Evolutionary conservation across 2,888 invertebrate species (phyloP), one percentile per base, ranked within the genome.

Genomic region (Drosophila ustulata): DNA sequence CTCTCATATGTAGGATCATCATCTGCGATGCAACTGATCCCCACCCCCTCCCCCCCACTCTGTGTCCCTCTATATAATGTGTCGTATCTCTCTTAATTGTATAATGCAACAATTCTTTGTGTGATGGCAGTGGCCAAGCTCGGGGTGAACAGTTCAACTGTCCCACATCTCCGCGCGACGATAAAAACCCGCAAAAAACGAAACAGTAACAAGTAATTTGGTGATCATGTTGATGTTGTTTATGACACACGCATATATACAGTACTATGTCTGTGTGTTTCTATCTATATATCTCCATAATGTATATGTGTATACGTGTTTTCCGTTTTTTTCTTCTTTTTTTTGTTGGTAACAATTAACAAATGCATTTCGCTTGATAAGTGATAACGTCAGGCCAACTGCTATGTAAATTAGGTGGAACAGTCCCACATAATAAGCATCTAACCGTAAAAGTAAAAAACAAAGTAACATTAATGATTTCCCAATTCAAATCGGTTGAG

Each of bases 171-270:
- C 34, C 11, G 25, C 37, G 47, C 37, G 34, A 34, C 34, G 11
- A 47, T 28, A 46, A 47, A 37, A 47, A 37, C 25, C 26, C 50
- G 30, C 57, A 59, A 62, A 71, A 57, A 68, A 78, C 34, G 34
- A 80, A 71, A 62, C 63, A 65, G 68, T 65, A 78, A 69, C 69
- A 76, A 76, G 70, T 73, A 81, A 76, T 81, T 76, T 75, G 85
- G 83, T 86, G 86, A 86, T 86, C 82, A 80, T 74, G 73, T 86
- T 80, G 67, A 81, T 75, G 80, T 80, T 75, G 70, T 70, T 74
- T 68, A 80, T 50, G 55, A 61, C 46, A 56, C 39, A 65, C 49
- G 43, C 47, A 49, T 51, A 52, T 28, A 28, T 18, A 18, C 18
- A 28, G 30, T 30, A 7, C 9, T 43, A 26, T 61, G 28, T 61